phyloP scores from a whole-genome alignment of 2,113 vertebrate genomes.

The Sorex araneus region DNA sequence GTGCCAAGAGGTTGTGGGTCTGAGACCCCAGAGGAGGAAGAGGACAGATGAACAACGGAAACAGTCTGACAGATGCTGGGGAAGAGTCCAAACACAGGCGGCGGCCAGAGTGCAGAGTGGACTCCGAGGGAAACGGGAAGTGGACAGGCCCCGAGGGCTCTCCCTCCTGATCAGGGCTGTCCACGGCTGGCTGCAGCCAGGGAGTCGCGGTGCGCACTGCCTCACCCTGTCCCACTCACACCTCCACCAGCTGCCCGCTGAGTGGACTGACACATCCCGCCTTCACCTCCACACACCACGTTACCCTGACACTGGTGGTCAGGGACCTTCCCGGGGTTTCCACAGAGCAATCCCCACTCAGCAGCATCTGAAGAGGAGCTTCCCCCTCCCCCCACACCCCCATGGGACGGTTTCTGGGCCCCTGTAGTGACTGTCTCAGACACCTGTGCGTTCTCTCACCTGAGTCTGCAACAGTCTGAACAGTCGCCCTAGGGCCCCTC shows the following conservation, averaged over 20 bases:
- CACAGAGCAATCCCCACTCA: background rate
- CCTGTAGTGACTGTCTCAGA: background rate
- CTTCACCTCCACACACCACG: background rate
- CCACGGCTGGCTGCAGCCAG: background rate
- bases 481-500: no score
- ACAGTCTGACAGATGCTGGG: background rate
- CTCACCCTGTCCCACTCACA: background rate
- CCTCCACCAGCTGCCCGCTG: background rate
- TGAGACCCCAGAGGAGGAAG: slow-evolving; percentile 9
- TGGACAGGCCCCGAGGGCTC: background rate
- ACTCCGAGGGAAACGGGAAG: background rate
- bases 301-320: background rate
- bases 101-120: background rate
- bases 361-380: background rate
- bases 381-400: no score
- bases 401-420: background rate
- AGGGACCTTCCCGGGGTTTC: background rate
- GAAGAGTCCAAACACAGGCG: background rate
- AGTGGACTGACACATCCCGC: background rate
- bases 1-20: background rate
- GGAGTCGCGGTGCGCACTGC: no score
- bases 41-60: slow-evolving; percentile 2
- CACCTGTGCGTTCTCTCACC: background rate
- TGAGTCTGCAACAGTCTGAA: background rate
- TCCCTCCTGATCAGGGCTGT: background rate